Evolutionary conservation across 2,113 vertebrate species (phyloP).

Genomic region (Vidua chalybeata): DNA sequence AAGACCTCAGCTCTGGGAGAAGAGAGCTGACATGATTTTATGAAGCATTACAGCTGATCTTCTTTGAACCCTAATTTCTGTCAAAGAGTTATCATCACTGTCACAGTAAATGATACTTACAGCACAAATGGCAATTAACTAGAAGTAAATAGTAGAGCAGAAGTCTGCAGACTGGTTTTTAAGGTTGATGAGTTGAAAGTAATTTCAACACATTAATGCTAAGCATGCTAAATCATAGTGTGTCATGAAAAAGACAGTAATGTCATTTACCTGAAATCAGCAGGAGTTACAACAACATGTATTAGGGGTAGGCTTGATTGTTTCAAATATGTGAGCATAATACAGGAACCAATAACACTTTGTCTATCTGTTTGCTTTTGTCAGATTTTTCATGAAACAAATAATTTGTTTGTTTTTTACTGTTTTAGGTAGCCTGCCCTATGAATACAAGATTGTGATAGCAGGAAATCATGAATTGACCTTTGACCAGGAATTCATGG

Average conservation of each 20-base stretch:
- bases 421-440: conserved; percentile 88
- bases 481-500: conserved; percentile 99
- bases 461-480: conserved; percentile 97
- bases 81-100: conserved; percentile 46
- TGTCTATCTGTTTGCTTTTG: background rate
- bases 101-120: conserved; percentile 59
- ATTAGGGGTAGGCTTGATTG: background rate
- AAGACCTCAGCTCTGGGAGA: conserved; percentile 2
- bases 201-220: conserved; percentile 40
- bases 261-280: background rate
- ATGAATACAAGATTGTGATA: conserved; percentile 96
- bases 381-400: background rate
- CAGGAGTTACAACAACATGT: background rate
- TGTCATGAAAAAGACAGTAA: conserved; percentile 2
- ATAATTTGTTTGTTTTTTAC: conserved; percentile 50
- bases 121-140: conserved; percentile 59
- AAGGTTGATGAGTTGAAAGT: conserved; percentile 58
- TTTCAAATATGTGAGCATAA: background rate
- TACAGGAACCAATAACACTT: background rate
- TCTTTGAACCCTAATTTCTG: conserved; percentile 48
- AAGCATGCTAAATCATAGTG: conserved; percentile 1
- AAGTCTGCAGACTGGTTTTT: conserved; percentile 50
- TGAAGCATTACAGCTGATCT: background rate
- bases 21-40: background rate
- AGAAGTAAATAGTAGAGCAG: conserved; percentile 57